phyloP scores from a whole-genome alignment of 2,113 vertebrate genomes.

The Cyanocitta stelleri region DNA sequence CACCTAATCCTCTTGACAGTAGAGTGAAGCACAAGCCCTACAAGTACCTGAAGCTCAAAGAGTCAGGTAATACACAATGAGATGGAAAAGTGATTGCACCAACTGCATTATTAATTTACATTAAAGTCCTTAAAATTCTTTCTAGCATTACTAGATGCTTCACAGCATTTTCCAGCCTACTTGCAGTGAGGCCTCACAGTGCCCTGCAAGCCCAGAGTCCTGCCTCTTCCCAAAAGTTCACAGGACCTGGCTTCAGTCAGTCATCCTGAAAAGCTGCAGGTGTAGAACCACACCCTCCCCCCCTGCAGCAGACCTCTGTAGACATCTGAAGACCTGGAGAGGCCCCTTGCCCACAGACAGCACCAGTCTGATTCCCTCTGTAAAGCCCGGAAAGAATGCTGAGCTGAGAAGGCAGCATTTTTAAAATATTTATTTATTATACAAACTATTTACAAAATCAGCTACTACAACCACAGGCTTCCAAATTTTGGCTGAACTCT shows the following conservation, averaged over 20 bases:
- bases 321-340: neutral
- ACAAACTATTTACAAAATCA: conserved; percentile 79
- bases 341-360: neutral
- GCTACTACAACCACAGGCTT: conserved; percentile 51
- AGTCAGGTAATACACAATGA: neutral
- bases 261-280: neutral
- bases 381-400: neutral
- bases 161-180: neutral
- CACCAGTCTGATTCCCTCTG: neutral
- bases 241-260: neutral
- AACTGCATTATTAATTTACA: neutral
- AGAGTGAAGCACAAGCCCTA: neutral
- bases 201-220: neutral
- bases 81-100: neutral
- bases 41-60: neutral
- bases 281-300: neutral
- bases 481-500: conserved; percentile 50
- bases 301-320: neutral
- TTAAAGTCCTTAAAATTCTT: neutral
- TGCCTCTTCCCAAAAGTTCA: neutral
- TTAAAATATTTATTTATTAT: conserved; percentile 73
- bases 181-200: neutral
- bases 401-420: conserved; percentile 12
- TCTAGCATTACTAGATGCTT: neutral
- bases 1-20: neutral